Base-by-base conservation (phyloP, 1,140 invertebrate genomes). In the Drosophila bipectinata region DNA sequence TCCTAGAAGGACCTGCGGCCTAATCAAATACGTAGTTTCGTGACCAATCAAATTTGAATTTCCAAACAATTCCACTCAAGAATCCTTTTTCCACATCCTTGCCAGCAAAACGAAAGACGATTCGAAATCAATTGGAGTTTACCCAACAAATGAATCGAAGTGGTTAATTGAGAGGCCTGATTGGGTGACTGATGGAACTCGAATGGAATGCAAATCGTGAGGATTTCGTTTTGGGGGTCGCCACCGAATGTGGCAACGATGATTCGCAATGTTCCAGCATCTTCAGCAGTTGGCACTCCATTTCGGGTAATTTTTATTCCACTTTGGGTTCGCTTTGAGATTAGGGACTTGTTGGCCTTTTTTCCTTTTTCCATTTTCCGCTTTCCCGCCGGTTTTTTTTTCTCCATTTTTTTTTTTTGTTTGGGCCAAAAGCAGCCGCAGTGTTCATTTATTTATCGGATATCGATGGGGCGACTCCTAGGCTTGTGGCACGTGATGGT, bases 381-480 rank as follows among this genome's bases (percentile, higher is more conserved):
- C 32, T 14, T 30, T 56, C 10, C n/a, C 41, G 41, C 15, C 14
- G 18, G 15, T 1, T 55, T 21, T 32, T 14, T 55, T 12, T 15
- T 15, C 15, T 15, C 15, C 15, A 15, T 1, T 15, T 15, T n/a
- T 39, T n/a, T 39, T 51, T 10, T 37, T 12, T 37, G 12, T 37
- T 37, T 10, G 34, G 34, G 34, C 34, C 34, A 37, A 37, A 10
- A 15, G 21, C 30, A 54, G 53, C 61, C 64, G 49, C 61, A 68
- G 62, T 66, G 64, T 67, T 54, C 49, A 68, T 67, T 68, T 67
- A 67, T 66, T 68, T 68, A 68, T 68, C 64, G 64, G 34, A 68
- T 68, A 54, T 66, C 49, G 61, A 57, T 64, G 61, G 61, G 41
- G 21, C 15, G 64, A 37, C 48, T 66, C 30, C 30, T 44, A 45